Percentiles rank a stretch among this genome's conserved stretches.
phyloP scores from a whole-genome alignment of 2,113 vertebrate species.

The Microcebus griseorufus region DNA sequence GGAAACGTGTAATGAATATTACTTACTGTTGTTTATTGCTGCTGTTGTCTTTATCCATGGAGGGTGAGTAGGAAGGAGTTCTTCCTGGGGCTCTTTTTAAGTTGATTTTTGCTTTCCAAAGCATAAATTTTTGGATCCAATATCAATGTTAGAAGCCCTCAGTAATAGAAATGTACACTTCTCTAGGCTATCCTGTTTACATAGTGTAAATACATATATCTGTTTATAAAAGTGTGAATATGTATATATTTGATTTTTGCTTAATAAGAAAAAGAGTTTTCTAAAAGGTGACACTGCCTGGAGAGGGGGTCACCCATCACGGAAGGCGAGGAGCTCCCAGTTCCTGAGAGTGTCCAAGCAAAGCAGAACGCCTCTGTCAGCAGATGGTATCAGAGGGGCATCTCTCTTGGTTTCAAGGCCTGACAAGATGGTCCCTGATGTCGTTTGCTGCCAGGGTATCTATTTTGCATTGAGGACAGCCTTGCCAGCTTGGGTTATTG shows the following conservation, averaged over 20 bases:
- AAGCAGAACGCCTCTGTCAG: not conserved
- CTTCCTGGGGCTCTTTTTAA: not conserved
- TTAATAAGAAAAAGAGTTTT: not conserved
- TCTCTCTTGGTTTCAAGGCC: not conserved
- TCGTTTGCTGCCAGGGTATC: not conserved
- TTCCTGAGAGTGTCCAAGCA: not conserved
- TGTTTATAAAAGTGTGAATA: not conserved
- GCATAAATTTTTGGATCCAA: not conserved
- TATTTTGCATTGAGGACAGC: not conserved
- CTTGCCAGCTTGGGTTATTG: not conserved
- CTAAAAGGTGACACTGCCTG: not conserved
- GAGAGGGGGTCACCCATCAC: not conserved
- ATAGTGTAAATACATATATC: not conserved
- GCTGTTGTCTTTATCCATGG: not conserved
- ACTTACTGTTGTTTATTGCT: not conserved
- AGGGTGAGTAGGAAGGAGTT: not conserved
- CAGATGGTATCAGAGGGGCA: not conserved
- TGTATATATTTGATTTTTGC: not conserved
- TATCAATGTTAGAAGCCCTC: not conserved
- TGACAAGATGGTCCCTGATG: not conserved
- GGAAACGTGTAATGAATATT: not conserved
- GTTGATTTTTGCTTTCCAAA: slow-evolving; percentile 16
- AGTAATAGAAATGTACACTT: not conserved
- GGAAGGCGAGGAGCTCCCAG: not conserved
- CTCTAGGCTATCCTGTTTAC: not conserved